Conservation (phyloP, 2,113 vertebrate species). For the Dendropsophus ebraccatus region DNA sequence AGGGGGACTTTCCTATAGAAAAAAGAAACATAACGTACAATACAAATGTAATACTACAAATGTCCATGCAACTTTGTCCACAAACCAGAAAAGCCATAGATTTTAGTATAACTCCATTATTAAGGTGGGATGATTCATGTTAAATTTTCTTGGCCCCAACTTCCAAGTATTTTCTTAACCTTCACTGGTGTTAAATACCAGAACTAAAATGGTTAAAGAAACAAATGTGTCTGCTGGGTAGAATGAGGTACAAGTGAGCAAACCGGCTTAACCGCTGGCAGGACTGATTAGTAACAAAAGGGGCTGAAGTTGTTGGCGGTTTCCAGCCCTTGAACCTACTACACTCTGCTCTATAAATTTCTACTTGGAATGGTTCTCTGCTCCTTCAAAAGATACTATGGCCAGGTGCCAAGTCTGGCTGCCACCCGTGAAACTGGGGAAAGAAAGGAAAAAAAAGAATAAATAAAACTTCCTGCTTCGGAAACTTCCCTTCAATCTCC, state of each 20-base stretch:
- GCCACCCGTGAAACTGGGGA: constrained; percentile 49
- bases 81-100: no score
- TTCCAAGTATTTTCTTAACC: background rate
- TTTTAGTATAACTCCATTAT: no score
- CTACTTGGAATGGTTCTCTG: constrained; percentile 71
- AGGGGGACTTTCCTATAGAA: background rate
- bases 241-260: constrained; percentile 62
- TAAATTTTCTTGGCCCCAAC: background rate
- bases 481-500: constrained; percentile 70
- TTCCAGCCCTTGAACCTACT: constrained; percentile 81
- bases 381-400: constrained; percentile 71
- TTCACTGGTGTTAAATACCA: background rate
- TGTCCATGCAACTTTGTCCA: background rate
- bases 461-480: constrained; percentile 65
- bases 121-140: background rate
- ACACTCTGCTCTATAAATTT: constrained; percentile 80
- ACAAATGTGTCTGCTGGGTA: constrained; percentile 55
- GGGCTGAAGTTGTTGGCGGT: constrained; percentile 68
- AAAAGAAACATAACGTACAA: background rate
- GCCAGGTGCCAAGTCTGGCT: constrained; percentile 67
- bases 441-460: background rate
- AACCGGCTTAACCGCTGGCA: constrained; percentile 71
- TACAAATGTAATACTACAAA: background rate
- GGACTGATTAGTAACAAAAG: constrained; percentile 74
- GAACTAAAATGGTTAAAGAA: constrained; percentile 61